Evolutionary conservation across 2,113 vertebrate species (phyloP), one percentile per base, ranked within the genome.

Genomic region (Triplophysa rosa): DNA sequence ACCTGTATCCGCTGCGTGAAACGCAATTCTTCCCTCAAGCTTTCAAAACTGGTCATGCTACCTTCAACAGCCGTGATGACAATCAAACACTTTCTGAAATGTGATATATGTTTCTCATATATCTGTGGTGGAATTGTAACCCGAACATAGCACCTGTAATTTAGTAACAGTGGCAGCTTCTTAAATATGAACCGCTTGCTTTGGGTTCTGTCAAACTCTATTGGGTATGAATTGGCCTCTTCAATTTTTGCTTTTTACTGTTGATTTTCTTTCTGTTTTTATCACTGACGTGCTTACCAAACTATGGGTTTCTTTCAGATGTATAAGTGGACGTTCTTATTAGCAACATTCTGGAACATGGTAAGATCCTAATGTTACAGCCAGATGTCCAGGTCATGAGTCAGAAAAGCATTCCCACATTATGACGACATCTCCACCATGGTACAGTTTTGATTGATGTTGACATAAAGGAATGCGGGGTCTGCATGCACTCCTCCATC

Each of bases 1-100:
- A 45, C 49, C 47, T 54, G 49, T 54, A 23, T 54, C 24, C 10
- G 17, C 71, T 24, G 19, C 58, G 37, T 62, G 21, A 62, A 73
- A 74, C 17, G 13, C 0, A 62, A 47, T 62, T 62, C 33, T 29
- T 42, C 14, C 37, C 49, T 37, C 49, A 70, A 24, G 19, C 54
- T 58, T 29, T 58, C 19, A 33, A 12, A 47, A 49, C 66, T 49
- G 21, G 67, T 47, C n/a, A 8, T 17, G 21, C 52, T 8, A 17
- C 47, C 49, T 70, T 70, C 17, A 33, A 56, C 68, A 37, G 26
- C 68, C 12, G 11, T 33, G 56, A 74, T 1, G 56, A 4, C 33
- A 58, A 16, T 59, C 33, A 16, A 67, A 47, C 21, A 13, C 66
- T 21, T 67, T 49, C n/a, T 59, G 70, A 61, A 19, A 73, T 73